These are phyloP conservation scores for Chloebia gouldiae DNA, from an alignment of 2,113 vertebrate species.

Conservation along the genomic window DNA sequence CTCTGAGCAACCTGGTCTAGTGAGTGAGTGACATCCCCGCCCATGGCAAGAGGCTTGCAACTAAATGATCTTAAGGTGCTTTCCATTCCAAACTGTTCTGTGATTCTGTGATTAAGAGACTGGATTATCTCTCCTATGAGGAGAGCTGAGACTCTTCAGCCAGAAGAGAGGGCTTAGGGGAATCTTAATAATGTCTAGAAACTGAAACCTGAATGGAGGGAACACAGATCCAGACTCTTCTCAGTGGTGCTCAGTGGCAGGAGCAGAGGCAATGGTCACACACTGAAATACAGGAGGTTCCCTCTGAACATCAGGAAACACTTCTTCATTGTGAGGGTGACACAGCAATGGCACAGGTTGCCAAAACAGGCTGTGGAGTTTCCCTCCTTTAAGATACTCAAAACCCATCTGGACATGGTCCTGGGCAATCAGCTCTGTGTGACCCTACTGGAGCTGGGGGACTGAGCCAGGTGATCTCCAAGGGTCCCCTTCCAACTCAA, in stretches of 20 bases:
- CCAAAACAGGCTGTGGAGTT: not conserved
- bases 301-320: not conserved
- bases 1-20: not conserved
- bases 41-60: not conserved
- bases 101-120: not conserved
- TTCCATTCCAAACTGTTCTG: not conserved
- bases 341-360: not conserved
- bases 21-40: not conserved
- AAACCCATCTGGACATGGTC: not conserved
- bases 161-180: not conserved
- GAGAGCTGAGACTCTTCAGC: not conserved
- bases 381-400: not conserved
- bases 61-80: not conserved
- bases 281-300: not conserved
- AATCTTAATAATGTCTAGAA: not conserved
- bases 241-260: not conserved
- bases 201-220: not conserved
- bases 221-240: not conserved
- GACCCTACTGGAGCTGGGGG: accelerated
- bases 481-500: not conserved
- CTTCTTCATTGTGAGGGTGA: not conserved
- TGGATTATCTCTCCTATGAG: not conserved
- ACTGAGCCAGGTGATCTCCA: not conserved
- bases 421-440: not conserved
- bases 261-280: not conserved